Evolutionary conservation across 2,113 vertebrate genomes (phyloP), one percentile per base, ranked within the genome.

Genomic region (Morone chrysops): DNA sequence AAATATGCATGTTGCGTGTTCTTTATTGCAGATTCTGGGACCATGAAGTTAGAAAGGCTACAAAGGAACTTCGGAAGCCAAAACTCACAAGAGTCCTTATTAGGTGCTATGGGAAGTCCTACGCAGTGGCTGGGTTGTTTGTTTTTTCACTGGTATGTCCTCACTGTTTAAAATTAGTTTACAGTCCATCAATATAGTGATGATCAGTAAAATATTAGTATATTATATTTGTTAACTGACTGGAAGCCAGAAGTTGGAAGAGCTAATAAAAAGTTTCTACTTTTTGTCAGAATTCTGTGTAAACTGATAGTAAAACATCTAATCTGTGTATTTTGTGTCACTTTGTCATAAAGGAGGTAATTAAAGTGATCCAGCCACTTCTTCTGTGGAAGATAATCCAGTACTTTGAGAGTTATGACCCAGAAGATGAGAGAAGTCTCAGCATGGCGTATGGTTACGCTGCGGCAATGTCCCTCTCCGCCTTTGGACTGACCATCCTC

Each of bases 81-180:
- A 96, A 94, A 54, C 96, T 99, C 85, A 94, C 90, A 36, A 96
- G 95, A 94, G 97, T 96, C 12, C 96, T 99, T 57, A 91, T 97
- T 60, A 94, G 91, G 72, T 97, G 97, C 90, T 98, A 96, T 76
- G 98, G 98, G 95, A 97, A 92, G 83, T 91, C 96, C 2, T 98
- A 97, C 59, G 84, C 96, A 59, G 16, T 94, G 73, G 91, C 97
- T 68, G 98, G 98, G 38, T 13, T 96, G 72, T 97, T 97, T 89
- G 95, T 94, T 0, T 89, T 99, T 71, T 81, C 96, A 84, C 94
- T 98, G 96, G 98, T 99, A 84, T 9, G 80, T 93, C 94, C 18
- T 14, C 5, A 47, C 17, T 20, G 0, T 14, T 18, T 38, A 47
- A 40, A 14, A 5, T 22, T 57, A 25, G 12, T 57, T 12, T 12